A percentile compares a stretch with the other conserved stretches of the same genome.
Conservation (phyloP, 2,113 vertebrate genomes). For the Mungos mungo region DNA sequence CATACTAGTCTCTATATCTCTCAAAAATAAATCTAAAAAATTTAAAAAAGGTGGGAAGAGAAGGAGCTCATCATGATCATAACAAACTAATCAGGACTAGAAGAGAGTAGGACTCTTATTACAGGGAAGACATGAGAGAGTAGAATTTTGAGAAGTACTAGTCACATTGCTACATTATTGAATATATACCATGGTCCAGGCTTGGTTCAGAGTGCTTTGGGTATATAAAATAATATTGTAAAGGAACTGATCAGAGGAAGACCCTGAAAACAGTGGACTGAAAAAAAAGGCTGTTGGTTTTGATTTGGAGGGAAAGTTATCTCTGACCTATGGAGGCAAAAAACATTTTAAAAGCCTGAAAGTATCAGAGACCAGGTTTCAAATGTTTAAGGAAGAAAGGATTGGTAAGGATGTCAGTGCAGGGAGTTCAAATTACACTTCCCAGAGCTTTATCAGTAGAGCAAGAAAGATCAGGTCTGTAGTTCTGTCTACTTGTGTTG, state of each 20-base stretch:
- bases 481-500: background rate
- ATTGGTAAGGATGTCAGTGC: background rate
- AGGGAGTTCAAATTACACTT: background rate
- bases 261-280: background rate
- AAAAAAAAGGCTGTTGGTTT: background rate
- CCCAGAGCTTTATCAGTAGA: background rate
- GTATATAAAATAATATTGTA: background rate
- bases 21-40: no score
- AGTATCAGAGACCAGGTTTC: background rate
- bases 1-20: no score
- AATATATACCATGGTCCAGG: background rate
- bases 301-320: background rate
- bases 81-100: background rate
- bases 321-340: background rate
- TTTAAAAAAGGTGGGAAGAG: background rate
- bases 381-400: background rate
- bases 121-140: background rate
- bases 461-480: background rate
- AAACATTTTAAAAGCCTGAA: background rate
- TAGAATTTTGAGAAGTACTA: background rate
- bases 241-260: background rate
- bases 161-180: background rate
- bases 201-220: background rate
- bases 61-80: background rate
- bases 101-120: background rate